Evolutionary conservation across 1,140 invertebrate species (phyloP), one percentile per base, ranked within the genome.

Genomic region (Lerema accius): DNA sequence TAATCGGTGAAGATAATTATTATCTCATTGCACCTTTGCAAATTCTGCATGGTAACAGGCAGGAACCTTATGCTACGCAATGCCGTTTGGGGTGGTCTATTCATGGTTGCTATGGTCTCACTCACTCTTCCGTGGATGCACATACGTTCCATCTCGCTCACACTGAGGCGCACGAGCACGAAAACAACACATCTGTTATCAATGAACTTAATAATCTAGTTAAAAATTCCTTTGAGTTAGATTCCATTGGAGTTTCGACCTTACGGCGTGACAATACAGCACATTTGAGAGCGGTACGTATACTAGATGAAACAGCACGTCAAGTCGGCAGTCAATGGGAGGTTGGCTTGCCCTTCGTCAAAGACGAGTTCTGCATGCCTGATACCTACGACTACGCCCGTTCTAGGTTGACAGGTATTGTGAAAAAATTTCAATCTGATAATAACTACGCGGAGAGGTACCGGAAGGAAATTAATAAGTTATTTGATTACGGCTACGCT

Each of bases 291-390:
- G 69, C 72, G 10, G n/a, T 69, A 6, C 11, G 23, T 15, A 56
- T 62, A 6, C 49, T 71, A 6, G 69, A 71, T 37, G 11, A 58
- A 17, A 61, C 65, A 0, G 14, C 67, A 7, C 11, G 39, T 14
- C 40, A 63, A 4, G 42, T 70, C 14, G 56, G 53, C 26, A 63
- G 39, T 10, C 56, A 48, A 10, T 72, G 73, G 73, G 42, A 66
- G 14, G 60, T 76, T 9, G 70, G 73, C 6, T 39, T 75, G 13
- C 73, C 73, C 0, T 75, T 67, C 59, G 59, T 46, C 17, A 53
- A 65, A 13, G 37, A 19, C 1, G 19, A 42, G 0, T 60, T 50
- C 11, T 26, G 6, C 1, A 58, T 72, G 51, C 69, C 67, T 6
- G 66, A 75, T 23, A 48, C 45, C 3, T 65, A 62, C 13, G 10